Percentiles rank a stretch among this genome's conserved stretches.
phyloP scores from a whole-genome alignment of 2,113 vertebrate species.

The Craseonycteris thonglongyai region DNA sequence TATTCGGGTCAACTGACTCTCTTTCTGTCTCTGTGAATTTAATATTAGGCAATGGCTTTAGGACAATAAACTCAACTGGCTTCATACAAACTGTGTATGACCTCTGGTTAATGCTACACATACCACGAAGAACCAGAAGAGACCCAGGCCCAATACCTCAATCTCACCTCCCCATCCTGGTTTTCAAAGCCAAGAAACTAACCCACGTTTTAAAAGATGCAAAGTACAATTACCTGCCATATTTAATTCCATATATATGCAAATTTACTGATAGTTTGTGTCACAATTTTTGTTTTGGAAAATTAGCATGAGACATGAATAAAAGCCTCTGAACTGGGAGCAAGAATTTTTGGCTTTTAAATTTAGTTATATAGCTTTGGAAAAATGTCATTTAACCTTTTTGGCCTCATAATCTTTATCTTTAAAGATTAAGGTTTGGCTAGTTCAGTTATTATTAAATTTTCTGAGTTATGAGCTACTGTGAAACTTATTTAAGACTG shows the following conservation, averaged over 20 bases:
- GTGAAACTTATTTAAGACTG: not conserved
- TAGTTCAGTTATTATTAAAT: not conserved
- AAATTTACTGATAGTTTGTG: not conserved
- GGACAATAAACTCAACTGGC: not conserved
- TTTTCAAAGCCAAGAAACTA: not conserved
- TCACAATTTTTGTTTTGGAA: not conserved
- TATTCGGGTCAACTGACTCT: not conserved
- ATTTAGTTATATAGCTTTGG: not conserved
- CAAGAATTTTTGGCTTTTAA: not conserved
- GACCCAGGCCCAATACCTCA: not conserved
- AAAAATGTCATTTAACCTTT: not conserved
- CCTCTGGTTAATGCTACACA: not conserved
- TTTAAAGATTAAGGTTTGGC: not conserved
- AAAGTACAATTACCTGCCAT: too few relatives aligned
- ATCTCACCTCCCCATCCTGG: not conserved
- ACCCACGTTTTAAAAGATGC: not conserved
- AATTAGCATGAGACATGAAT: not conserved
- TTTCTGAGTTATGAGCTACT: not conserved
- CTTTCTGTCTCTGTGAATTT: not conserved
- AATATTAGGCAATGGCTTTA: not conserved
- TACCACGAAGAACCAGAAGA: not conserved
- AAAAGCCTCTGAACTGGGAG: not conserved
- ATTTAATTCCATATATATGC: not conserved
- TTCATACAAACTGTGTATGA: not conserved
- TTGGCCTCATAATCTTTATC: not conserved